Percentiles rank a stretch among this genome's conserved stretches.
Evolutionary conservation across 2,797 vertebrate genomes (phyloP).

Genomic region (Enteromius viviparus): DNA sequence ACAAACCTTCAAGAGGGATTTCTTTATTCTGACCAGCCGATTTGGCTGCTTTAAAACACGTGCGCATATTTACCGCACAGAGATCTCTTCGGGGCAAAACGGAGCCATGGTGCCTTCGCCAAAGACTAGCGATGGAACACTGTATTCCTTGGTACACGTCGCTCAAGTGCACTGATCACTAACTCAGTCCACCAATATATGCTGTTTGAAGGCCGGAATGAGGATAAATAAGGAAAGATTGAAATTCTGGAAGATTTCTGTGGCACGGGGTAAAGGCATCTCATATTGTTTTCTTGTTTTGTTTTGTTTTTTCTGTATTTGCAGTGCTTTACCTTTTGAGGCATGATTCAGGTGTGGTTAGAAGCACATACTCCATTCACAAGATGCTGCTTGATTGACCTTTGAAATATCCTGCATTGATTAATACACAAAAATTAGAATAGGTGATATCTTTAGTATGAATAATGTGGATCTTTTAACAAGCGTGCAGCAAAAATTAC

Average conservation of each 20-base stretch:
- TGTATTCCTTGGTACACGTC: constrained; percentile 81
- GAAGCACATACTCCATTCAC: constrained; percentile 9
- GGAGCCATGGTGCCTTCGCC: constrained; percentile 75
- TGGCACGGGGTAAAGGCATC: not conserved
- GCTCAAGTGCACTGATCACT: constrained; percentile 69
- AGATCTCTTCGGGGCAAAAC: constrained; percentile 87
- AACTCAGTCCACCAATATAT: not conserved
- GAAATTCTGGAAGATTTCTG: not conserved
- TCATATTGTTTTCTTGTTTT: not conserved
- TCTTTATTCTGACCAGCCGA: constrained; percentile 89
- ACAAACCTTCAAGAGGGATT: constrained; percentile 91
- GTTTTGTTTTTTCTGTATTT: not conserved
- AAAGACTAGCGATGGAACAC: constrained; percentile 76
- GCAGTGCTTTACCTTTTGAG: not conserved
- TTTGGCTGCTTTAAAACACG: constrained; percentile 89
- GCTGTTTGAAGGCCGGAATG: constrained; percentile 41
- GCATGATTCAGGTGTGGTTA: constrained; percentile 13
- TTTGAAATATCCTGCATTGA: not conserved
- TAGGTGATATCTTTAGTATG: not conserved
- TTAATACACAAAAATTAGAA: not conserved
- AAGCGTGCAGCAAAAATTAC: not conserved
- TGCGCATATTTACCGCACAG: constrained; percentile 91
- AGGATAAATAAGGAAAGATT: constrained; percentile 34
- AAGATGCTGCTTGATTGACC: constrained; percentile 34
- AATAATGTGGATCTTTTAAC: constrained; percentile 8